Evolutionary conservation across 2,888 invertebrate genomes (phyloP), one percentile per base, ranked within the genome.

Genomic region (Polia nebulosa): DNA sequence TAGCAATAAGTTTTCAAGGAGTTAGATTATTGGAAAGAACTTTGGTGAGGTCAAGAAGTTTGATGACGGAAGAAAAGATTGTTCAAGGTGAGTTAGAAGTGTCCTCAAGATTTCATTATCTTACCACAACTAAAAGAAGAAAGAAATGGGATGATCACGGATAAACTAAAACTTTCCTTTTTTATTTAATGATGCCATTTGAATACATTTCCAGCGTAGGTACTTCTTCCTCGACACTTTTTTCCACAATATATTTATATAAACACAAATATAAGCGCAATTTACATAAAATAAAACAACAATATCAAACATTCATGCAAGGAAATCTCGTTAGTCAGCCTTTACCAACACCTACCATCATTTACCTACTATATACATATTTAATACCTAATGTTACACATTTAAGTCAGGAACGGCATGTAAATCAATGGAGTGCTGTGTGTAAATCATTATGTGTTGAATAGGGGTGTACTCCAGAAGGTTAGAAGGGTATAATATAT

Each of bases 311-410:
- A 93, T 94, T 94, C 95, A 95, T 95, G 95, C 95, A 94, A 94
- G 94, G 93, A 95, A 95, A 95, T 95, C 95, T 95, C 95, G 95
- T 95, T 95, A 94, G 90, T 91, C 90, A 88, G 91, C 90, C 82
- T 83, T 81, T 83, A 85, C 80, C 67, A 82, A 83, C 77, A 84
- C 84, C 80, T 83, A 85, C 82, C 77, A 85, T 80, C 72, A 73
- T 80, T 70, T 66, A 72, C 72, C 82, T 81, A 76, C 69, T 72
- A 72, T 62, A 63, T 76, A 79, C 68, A 77, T 80, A 75, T 68
- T 72, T 57, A 59, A 67, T 61, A 69, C 68, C 59, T 62, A 70
- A 72, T 69, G 56, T 76, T 51, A 83, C 68, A 75, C 72, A 75
- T 80, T 67, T 64, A 80, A 75, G 63, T 72, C 52, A 65, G 52